Conservation (phyloP, 2,113 vertebrate genomes). For the Dasyornis broadbenti region DNA sequence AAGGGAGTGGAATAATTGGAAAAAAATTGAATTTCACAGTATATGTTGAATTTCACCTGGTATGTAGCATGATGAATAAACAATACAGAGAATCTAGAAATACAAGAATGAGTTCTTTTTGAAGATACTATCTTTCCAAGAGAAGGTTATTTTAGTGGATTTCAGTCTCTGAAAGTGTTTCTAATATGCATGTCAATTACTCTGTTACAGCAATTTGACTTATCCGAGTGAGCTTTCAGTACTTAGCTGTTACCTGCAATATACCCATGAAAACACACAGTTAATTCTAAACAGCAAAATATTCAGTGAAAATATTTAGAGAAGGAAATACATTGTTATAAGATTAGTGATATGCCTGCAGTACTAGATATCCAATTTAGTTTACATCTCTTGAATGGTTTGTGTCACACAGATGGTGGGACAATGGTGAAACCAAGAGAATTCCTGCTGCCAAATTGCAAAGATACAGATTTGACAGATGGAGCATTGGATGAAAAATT, state of each 20-base stretch:
- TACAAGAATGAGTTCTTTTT: not conserved
- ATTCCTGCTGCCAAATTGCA: not conserved
- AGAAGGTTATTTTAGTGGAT: not conserved
- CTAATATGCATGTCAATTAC: not conserved
- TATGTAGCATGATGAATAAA: not conserved
- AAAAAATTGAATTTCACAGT: not conserved
- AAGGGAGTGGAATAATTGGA: not conserved
- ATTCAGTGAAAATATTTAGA: not conserved
- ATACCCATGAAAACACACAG: accelerated
- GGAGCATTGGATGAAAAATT: not conserved
- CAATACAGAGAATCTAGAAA: not conserved
- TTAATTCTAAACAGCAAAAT: not conserved
- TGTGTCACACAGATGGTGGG: not conserved
- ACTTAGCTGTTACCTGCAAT: not conserved
- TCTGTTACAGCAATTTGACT: not conserved
- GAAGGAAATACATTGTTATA: not conserved
- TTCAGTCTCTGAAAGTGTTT: not conserved
- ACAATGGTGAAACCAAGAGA: not conserved
- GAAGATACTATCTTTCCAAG: not conserved
- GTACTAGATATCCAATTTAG: not conserved
- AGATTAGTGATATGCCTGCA: not conserved
- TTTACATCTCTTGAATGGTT: not conserved
- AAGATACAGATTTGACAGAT: not conserved
- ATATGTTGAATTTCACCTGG: not conserved
- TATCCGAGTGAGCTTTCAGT: not conserved